Conservation (phyloP, 2,797 vertebrate genomes). For the Huso huso region DNA sequence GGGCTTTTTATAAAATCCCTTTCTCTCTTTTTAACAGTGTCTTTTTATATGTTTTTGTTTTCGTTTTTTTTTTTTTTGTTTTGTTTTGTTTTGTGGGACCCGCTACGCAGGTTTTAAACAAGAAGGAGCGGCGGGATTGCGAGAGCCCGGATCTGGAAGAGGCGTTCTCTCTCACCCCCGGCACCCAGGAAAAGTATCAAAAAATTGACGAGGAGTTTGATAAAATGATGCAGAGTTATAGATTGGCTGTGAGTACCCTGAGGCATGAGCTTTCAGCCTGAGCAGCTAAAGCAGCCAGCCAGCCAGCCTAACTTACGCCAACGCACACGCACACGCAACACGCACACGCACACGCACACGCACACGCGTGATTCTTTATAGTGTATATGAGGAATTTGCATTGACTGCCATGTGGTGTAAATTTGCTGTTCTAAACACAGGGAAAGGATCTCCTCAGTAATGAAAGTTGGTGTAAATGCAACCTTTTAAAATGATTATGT, state of each 20-base stretch:
- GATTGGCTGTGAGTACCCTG: constrained; percentile 94
- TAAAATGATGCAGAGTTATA: constrained; percentile 99
- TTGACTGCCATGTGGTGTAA: not conserved
- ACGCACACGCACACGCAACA: constrained; percentile 23
- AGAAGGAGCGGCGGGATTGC: constrained; percentile 96
- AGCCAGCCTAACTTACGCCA: constrained; percentile 12
- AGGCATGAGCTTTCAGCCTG: constrained; percentile 8
- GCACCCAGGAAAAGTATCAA: constrained; percentile 99
- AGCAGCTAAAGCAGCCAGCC: not conserved
- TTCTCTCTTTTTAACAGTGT: constrained; percentile 8
- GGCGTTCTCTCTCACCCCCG: constrained; percentile 92
- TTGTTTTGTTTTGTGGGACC: constrained; percentile 34
- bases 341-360: not conserved
- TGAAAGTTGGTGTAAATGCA: too few relatives aligned
- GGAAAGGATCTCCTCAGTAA: not conserved
- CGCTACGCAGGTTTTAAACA: constrained; percentile 86
- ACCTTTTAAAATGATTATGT: too few relatives aligned
- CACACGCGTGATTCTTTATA: not conserved
- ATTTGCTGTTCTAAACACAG: not conserved
- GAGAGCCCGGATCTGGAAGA: constrained; percentile 94
- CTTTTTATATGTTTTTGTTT: constrained; percentile 14
- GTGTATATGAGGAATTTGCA: not conserved
- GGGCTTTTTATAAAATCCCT: too few relatives aligned
- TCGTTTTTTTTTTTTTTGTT: constrained; percentile 36
- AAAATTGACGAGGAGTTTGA: constrained; percentile 99